Percentiles rank a stretch among this genome's conserved stretches.
Conservation (phyloP, 2,888 invertebrate species). For the Adelphocoris suturalis region DNA sequence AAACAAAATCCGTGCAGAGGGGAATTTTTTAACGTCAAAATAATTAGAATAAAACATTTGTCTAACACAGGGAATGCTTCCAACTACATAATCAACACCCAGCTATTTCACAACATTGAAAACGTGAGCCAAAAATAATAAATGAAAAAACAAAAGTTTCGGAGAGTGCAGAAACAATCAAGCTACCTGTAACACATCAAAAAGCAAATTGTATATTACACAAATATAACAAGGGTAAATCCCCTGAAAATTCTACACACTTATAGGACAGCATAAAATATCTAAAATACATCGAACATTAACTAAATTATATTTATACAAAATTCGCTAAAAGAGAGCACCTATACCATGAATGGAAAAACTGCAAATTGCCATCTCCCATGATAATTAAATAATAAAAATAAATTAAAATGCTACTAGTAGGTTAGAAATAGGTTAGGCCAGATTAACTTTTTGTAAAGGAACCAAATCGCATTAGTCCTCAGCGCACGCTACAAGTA, state of each 20-base stretch:
- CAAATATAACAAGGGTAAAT: conserved; percentile 53
- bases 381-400: neutral
- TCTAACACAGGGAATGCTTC: conserved; percentile 35
- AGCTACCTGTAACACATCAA: conserved; percentile 43
- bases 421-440: conserved; percentile 27
- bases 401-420: neutral
- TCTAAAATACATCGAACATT: neutral
- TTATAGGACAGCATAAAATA: neutral
- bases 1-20: neutral
- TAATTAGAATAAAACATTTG: neutral
- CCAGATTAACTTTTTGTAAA: conserved; percentile 18
- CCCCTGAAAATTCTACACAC: conserved; percentile 1
- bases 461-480: conserved; percentile 19
- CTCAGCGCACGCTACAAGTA: conserved; percentile 31
- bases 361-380: conserved; percentile 8
- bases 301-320: neutral
- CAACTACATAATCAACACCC: conserved; percentile 35
- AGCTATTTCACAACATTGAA: conserved; percentile 32
- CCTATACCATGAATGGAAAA: conserved; percentile 34
- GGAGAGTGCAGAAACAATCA: conserved; percentile 40
- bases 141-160: neutral
- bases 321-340: conserved; percentile 1
- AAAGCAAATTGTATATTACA: conserved; percentile 43
- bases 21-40: neutral
- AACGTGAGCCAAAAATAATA: conserved; percentile 18